phyloP scores from a whole-genome alignment of 2,888 invertebrate genomes.

The Matsumyia berberina region DNA sequence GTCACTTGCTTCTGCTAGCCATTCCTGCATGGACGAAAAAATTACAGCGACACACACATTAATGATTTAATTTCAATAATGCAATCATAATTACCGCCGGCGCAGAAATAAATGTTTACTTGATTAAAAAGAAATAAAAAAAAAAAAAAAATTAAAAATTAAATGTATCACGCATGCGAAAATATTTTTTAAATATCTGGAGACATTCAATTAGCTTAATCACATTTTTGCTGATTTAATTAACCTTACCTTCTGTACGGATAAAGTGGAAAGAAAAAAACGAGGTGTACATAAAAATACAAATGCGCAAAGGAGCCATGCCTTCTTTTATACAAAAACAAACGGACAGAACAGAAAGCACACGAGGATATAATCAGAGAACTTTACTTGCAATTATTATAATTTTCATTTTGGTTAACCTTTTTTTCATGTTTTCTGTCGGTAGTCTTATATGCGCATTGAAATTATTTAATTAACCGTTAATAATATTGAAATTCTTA shows the following conservation, averaged over 20 bases:
- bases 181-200: slow-evolving; percentile 32
- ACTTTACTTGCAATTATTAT: slow-evolving; percentile 7
- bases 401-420: slow-evolving; percentile 13
- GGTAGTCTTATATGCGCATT: not conserved
- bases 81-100: not conserved
- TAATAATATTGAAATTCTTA: slow-evolving; percentile 57
- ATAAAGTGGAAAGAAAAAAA: slow-evolving; percentile 19
- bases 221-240: slow-evolving; percentile 47
- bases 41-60: not conserved
- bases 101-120: not conserved
- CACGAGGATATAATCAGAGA: not conserved
- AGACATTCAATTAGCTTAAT: slow-evolving; percentile 59
- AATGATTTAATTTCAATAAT: not conserved
- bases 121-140: slow-evolving; percentile 7
- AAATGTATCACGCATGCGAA: slow-evolving; percentile 7
- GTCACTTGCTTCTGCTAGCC: too few species aligned
- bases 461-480: slow-evolving; percentile 9
- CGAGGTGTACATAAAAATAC: not conserved
- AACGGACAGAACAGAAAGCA: not conserved
- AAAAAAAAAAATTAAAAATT: slow-evolving; percentile 3
- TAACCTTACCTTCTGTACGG: slow-evolving; percentile 26
- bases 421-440: not conserved
- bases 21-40: too few species aligned
- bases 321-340: not conserved
- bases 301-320: not conserved